Base-by-base conservation (phyloP, 2,888 invertebrate genomes). In the Cephonodes hylas region DNA sequence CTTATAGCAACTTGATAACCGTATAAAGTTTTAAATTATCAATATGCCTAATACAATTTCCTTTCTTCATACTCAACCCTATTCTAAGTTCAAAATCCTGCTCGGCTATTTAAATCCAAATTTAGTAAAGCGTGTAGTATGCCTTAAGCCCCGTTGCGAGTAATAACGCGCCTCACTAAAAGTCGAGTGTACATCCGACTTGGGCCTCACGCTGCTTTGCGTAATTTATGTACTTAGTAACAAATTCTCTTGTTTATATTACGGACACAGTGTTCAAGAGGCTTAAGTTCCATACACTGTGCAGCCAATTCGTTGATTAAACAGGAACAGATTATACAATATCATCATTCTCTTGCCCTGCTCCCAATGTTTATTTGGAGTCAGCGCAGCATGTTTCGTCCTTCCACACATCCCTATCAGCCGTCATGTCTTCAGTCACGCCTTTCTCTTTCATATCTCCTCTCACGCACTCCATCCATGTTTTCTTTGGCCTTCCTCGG, bases 91-190 rank as follows among this genome's bases (percentile, higher is more conserved):
- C 18, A 8, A 8, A 44, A 1, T 44, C 6, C 1, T 1, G 15
- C 15, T 53, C 1, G 7, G 15, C 15, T 53, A 53, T 53, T 53
- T 53, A 53, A 27, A 31, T 15, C 18, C 27, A 18, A 34, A 34
- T n/a, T n/a, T n/a, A 34, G 13, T 18, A 8, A 53, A 31, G 15
- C 15, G n/a, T 31, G 27, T 20, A 20, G 18, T 31, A 27, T 18
- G 31, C n/a, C 53, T 53, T 53, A 53, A 53, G 31, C 31, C 31
- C 15, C n/a, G 18, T 10, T 27, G 10, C 27, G 31, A 31, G 46
- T 46, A 46, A 53, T 53, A 53, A 53, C 1, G 45, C 20, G 53
- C 53, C 18, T 18, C 53, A 15, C 53, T 31, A 53, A 53, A 53
- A 53, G 53, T 31, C 27, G 31, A 15, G 27, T 15, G 18, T 31